Evolutionary conservation across 2,888 invertebrate genomes (phyloP).

Genomic region (Phortica okadai): DNA sequence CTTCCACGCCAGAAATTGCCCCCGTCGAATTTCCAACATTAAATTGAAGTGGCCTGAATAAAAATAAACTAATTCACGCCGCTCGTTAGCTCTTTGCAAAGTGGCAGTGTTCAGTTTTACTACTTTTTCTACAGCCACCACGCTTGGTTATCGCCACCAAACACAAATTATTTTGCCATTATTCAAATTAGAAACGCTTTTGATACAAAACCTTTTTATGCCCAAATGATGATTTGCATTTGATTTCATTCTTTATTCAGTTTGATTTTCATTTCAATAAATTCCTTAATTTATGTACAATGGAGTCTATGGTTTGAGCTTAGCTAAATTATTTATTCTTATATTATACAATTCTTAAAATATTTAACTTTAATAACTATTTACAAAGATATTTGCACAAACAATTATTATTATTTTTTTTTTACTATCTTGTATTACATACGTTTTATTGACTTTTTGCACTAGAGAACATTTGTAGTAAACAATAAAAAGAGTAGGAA

Average conservation of each 20-base stretch:
- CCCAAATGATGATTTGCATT: slow-evolving; percentile 42
- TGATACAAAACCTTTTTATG: slow-evolving; percentile 17
- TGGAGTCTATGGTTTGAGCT: slow-evolving; percentile 3
- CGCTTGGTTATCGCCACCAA: no score
- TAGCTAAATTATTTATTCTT: neutral
- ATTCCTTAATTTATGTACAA: neutral
- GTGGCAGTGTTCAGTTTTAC: no score
- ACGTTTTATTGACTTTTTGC: neutral
- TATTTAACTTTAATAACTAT: neutral
- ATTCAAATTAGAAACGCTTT: slow-evolving; percentile 22
- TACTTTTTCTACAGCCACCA: no score
- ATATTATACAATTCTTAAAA: neutral
- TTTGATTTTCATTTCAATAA: slow-evolving; percentile 32
- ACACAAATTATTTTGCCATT: no score
- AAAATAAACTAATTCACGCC: no score
- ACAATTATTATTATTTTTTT: neutral
- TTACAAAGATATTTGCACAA: neutral
- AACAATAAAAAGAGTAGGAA: neutral
- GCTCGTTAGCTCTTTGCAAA: no score
- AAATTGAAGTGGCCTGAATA: no score
- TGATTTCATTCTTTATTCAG: slow-evolving; percentile 36
- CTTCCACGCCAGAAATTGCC: no score
- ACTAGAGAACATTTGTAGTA: neutral
- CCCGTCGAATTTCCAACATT: no score
- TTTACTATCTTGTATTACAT: neutral